phyloP scores from a whole-genome alignment of 2,113 vertebrate genomes.

The Pachypanchax playfairii region DNA sequence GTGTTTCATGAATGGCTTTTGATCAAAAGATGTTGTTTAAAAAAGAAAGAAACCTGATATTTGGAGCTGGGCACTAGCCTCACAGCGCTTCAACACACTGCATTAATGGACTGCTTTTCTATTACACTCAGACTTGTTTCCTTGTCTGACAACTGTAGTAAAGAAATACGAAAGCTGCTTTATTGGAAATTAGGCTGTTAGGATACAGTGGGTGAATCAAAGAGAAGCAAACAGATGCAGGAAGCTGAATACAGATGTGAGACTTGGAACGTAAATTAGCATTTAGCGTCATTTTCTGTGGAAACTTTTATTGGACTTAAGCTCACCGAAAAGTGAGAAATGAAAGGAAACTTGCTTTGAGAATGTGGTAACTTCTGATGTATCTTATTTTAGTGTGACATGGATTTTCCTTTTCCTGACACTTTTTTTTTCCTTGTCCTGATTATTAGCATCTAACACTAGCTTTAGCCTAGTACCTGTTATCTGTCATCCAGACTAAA shows the following conservation, averaged over 20 bases:
- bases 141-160: neutral
- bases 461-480: no score
- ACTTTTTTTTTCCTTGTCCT: neutral
- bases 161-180: neutral
- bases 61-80: neutral
- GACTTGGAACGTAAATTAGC: neutral
- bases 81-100: neutral
- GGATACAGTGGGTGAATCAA: neutral
- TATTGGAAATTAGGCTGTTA: constrained; percentile 8
- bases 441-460: no score
- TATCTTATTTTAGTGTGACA: neutral
- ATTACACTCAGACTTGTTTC: constrained; percentile 1
- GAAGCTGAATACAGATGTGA: neutral
- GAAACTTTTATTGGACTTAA: neutral
- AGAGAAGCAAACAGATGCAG: neutral
- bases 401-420: neutral
- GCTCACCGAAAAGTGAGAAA: neutral
- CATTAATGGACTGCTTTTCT: neutral
- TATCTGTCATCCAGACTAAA: no score
- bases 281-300: neutral
- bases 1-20: neutral
- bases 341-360: neutral
- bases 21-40: neutral
- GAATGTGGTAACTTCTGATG: neutral
- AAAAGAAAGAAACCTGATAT: neutral